Percentiles rank a stretch among this genome's conserved stretches.
Conservation (phyloP, 2,113 vertebrate genomes). For the Calidris pugnax region DNA sequence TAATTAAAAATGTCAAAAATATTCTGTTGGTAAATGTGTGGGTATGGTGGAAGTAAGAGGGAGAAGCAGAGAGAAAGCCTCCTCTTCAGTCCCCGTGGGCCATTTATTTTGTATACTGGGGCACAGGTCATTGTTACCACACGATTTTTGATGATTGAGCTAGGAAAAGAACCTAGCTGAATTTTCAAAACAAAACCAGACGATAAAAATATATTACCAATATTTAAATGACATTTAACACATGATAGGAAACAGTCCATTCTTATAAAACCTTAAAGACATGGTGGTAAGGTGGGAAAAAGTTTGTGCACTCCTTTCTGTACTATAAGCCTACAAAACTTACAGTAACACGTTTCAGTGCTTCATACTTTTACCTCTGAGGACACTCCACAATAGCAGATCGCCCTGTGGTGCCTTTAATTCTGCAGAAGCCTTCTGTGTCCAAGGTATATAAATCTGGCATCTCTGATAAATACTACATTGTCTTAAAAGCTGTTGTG, state of each 20-base stretch:
- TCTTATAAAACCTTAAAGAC: neutral
- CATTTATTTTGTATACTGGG: neutral
- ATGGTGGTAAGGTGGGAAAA: neutral
- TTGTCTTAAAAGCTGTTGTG: neutral
- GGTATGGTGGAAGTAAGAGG: neutral
- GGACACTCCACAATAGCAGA: neutral
- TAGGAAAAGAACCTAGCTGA: neutral
- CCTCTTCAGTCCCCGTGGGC: neutral
- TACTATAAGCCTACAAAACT: neutral
- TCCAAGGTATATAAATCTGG: neutral
- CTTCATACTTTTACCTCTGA: neutral
- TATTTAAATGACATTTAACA: neutral
- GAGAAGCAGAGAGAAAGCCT: neutral
- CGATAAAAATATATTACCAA: neutral
- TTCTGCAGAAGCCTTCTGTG: neutral
- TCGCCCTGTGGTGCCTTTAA: neutral
- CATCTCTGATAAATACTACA: neutral
- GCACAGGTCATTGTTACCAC: neutral
- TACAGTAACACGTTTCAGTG: neutral
- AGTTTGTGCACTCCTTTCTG: neutral
- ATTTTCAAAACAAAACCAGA: neutral
- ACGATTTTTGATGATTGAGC: neutral
- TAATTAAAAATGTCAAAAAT: neutral
- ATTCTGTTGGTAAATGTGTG: neutral
- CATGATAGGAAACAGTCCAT: neutral